Evolutionary conservation across 2,888 invertebrate genomes (phyloP), one percentile per base, ranked within the genome.

Genomic region (Callimorpha dominula): DNA sequence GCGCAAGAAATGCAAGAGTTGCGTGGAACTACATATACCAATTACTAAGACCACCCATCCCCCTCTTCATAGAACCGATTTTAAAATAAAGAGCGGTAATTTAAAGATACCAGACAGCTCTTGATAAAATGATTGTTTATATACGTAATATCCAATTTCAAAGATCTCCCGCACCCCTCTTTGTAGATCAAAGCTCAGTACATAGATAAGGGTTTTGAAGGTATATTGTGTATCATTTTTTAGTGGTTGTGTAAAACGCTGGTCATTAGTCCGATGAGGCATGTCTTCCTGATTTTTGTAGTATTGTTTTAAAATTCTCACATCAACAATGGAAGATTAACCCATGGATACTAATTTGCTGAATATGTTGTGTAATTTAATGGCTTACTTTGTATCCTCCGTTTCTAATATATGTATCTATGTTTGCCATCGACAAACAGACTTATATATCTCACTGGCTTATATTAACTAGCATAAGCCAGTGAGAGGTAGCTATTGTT

Each of bases 201-300:
- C 8, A 70, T 14, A 17, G 17, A 12, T 1, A 31, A 46, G 70
- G 12, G 40, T 65, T 54, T 65, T 66, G 8, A 15, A 68, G 73
- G 73, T 49, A 40, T 66, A 20, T 40, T 64, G 0, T 69, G 69
- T 85, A 73, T 89, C 87, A 79, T 62, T 4, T 46, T 75, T 54
- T 5, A 42, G 14, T 90, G 90, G 91, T 81, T 57, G 54, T 68
- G 74, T 78, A 78, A 81, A 83, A 81, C 83, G 83, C 78, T 87
- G 90, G 91, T 89, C 92, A 91, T 94, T 93, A 94, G 90, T 88
- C 88, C 91, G 90, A 93, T 93, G 92, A 89, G 90, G 89, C 92
- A 88, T 91, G 88, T 86, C 92, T 93, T 93, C 93, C 93, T 90
- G 89, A 88, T 90, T 90, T 81, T 87, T 81, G 85, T 80, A 78